Percentiles rank a stretch among this genome's conserved stretches.
phyloP scores from a whole-genome alignment of 2,888 invertebrate genomes.

The Philaethria dido region DNA sequence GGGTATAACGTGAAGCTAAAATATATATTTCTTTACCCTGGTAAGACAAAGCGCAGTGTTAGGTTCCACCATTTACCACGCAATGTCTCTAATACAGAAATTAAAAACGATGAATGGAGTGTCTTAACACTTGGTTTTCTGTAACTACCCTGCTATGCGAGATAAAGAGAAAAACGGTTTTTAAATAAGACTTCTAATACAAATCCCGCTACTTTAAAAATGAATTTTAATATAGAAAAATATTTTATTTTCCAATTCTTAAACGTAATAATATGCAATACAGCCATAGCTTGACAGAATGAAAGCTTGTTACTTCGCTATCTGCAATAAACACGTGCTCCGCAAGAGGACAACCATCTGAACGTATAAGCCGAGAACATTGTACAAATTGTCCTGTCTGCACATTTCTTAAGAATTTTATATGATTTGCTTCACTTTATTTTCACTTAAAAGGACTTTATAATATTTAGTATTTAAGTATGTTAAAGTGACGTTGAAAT shows the following conservation, averaged over 20 bases:
- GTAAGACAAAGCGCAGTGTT: too few species aligned
- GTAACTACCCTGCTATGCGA: too few species aligned
- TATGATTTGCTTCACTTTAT: constrained; percentile 14
- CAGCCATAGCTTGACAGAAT: constrained; percentile 14
- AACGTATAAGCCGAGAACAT: constrained; percentile 15
- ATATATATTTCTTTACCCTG: too few species aligned
- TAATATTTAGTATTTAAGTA: too few species aligned
- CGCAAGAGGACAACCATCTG: constrained; percentile 7
- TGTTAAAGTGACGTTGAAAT: background rate
- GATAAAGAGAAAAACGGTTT: too few species aligned
- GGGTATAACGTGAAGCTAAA: too few species aligned
- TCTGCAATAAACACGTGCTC: constrained; percentile 22
- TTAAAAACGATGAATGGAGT: too few species aligned
- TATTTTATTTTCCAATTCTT: background rate
- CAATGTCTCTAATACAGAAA: too few species aligned
- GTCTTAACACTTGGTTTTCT: too few species aligned
- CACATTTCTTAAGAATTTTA: constrained; percentile 12
- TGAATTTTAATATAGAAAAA: background rate
- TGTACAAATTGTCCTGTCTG: constrained; percentile 13
- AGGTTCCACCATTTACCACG: too few species aligned
- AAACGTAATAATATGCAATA: constrained; percentile 11
- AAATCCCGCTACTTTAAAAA: too few species aligned
- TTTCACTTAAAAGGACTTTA: background rate
- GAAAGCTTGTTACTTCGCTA: constrained; percentile 22
- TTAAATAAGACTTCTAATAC: too few species aligned